Evolutionary conservation across 2,888 invertebrate genomes (phyloP), one percentile per base, ranked within the genome.

Genomic region (Nezara viridula): DNA sequence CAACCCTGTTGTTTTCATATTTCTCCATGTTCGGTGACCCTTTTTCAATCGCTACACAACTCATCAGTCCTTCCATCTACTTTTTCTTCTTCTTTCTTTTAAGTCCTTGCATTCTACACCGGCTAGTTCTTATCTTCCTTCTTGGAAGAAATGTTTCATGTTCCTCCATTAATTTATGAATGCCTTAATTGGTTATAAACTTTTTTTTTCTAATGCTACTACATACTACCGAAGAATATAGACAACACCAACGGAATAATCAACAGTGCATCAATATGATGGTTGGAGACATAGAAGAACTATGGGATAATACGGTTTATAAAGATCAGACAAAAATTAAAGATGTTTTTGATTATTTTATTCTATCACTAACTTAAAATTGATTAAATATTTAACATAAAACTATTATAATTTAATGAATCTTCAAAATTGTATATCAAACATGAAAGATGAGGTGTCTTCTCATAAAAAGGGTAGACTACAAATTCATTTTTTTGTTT

Each of bases 71-170:
- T 21, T 37, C 37, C 66, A 4, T 19, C 32, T 32, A 6, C 19
- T 73, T 73, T 73, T 73, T 27, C 32, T 7, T 21, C 66, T 37
- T 73, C 32, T 73, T 73, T 73, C 60, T 73, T n/a, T n/a, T 73
- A 37, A 73, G 66, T 73, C 66, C 19, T 73, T 73, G 37, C 66
- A 73, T 73, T 73, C 37, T 32, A 32, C 66, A 37, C 37, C 66
- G 37, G 19, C 66, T 73, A 27, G 66, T 73, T 73, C 66, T 73
- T 73, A 37, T 73, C 32, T 73, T 7, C 66, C 66, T 73, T 73
- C 66, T 73, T 21, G 66, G 66, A 73, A 73, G 66, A 19, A 73
- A 19, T 73, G 66, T 73, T 73, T 73, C 66, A 73, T 73, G 66
- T 73, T 37, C 66, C 37, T 37, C 66, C 66, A 73, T 37, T 73